These are phyloP conservation scores for Nycteola revayana DNA, from an alignment of 2,888 invertebrate genomes.

Conservation along the genomic window DNA sequence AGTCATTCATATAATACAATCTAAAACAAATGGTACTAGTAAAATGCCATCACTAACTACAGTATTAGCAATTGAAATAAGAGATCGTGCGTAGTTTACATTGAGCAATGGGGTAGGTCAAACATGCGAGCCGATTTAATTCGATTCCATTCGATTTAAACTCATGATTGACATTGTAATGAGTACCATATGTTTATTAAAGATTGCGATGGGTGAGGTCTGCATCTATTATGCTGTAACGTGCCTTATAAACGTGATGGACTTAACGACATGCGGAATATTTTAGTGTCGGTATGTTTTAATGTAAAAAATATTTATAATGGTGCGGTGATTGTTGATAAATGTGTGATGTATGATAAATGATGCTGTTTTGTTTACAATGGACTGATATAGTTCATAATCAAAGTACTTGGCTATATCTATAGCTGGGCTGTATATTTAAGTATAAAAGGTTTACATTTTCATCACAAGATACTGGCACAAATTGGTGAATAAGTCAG, in stretches of 20 bases:
- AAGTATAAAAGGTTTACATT: too few species aligned
- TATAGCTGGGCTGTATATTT: too few species aligned
- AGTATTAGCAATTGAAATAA: constrained; percentile 72
- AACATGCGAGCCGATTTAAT: constrained; percentile 60
- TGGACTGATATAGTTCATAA: too few species aligned
- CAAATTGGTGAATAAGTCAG: too few species aligned
- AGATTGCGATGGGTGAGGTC: neutral
- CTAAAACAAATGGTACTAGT: constrained; percentile 34
- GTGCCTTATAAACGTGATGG: neutral
- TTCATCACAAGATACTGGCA: too few species aligned
- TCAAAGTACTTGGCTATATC: too few species aligned
- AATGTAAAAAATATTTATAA: too few species aligned
- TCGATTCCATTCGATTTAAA: constrained; percentile 46
- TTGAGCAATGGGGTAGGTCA: constrained; percentile 75
- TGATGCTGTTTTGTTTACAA: too few species aligned
- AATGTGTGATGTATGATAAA: too few species aligned
- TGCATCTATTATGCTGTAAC: neutral
- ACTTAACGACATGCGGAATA: neutral
- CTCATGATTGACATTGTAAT: constrained; percentile 23
- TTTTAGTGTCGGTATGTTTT: too few species aligned
- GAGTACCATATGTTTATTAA: constrained; percentile 9
- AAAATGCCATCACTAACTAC: constrained; percentile 39
- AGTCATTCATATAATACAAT: too few species aligned
- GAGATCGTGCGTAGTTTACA: constrained; percentile 55
- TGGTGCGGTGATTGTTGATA: too few species aligned